Evolutionary conservation across 2,888 invertebrate genomes (phyloP).

Genomic region (Morpho helenor): DNA sequence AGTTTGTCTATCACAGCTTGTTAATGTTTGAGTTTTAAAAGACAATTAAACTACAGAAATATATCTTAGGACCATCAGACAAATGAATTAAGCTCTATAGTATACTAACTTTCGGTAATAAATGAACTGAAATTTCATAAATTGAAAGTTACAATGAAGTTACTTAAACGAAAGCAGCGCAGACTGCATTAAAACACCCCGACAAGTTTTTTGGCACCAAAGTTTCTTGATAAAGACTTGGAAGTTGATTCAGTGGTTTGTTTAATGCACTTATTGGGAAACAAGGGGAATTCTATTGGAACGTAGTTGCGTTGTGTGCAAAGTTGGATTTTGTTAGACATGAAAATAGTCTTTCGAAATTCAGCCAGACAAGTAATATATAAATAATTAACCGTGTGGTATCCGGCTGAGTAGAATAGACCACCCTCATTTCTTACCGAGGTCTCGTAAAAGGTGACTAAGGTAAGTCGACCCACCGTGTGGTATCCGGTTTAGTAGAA

Average conservation of each 20-base stretch:
- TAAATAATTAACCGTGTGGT: no score
- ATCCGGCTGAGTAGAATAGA: no score
- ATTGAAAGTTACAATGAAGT: conserved; percentile 46
- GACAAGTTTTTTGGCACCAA: conserved; percentile 65
- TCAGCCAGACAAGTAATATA: no score
- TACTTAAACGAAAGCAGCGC: conserved; percentile 52
- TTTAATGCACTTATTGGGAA: conserved; percentile 30
- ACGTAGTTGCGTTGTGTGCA: conserved; percentile 20
- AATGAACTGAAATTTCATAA: conserved; percentile 9
- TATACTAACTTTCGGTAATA: not conserved
- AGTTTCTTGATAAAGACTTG: conserved; percentile 39
- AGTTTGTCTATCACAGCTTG: no score
- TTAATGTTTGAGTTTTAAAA: no score
- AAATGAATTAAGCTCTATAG: not conserved
- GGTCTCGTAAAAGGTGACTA: no score
- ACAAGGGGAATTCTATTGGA: conserved; percentile 29
- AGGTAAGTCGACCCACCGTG: no score
- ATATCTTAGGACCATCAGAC: not conserved
- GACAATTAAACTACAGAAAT: no score
- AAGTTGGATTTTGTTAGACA: conserved; percentile 6
- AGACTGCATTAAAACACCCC: conserved; percentile 62
- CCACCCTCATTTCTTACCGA: no score
- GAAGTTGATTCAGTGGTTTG: conserved; percentile 33
- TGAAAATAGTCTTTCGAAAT: not conserved
- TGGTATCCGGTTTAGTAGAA: no score